Conservation (phyloP, 2,888 invertebrate species). For the Scaptomyza parva region DNA sequence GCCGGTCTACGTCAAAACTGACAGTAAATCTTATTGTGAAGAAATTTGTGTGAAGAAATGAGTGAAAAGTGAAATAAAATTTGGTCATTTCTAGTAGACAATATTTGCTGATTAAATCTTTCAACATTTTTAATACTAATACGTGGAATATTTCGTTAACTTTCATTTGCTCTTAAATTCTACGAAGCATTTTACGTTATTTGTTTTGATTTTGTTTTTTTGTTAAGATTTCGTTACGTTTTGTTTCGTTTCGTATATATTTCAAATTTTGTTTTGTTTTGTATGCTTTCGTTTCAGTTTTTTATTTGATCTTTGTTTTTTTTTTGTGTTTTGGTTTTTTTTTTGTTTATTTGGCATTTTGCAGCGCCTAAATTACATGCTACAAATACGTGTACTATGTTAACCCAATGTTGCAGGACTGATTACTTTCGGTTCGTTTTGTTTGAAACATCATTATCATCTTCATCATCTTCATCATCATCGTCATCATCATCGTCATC, state of each 20-base stretch:
- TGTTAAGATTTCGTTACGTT: slow-evolving; percentile 37
- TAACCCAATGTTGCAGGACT: slow-evolving; percentile 79
- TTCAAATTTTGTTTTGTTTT: neutral
- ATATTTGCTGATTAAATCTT: slow-evolving; percentile 7
- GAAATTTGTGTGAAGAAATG: slow-evolving; percentile 12
- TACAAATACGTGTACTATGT: slow-evolving; percentile 75
- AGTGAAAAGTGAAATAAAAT: neutral
- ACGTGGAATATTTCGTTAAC: slow-evolving; percentile 76
- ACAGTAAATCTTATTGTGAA: slow-evolving; percentile 27
- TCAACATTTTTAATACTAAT: slow-evolving; percentile 53
- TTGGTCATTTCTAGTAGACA: neutral
- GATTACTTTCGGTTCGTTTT: slow-evolving; percentile 54
- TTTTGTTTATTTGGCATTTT: slow-evolving; percentile 23
- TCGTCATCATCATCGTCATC: no score
- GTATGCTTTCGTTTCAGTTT: slow-evolving; percentile 26
- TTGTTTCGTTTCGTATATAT: slow-evolving; percentile 8
- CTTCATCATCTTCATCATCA: neutral
- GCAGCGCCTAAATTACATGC: slow-evolving; percentile 55
- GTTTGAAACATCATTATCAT: slow-evolving; percentile 35
- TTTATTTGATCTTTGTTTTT: slow-evolving; percentile 20
- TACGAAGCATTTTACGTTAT: slow-evolving; percentile 73
- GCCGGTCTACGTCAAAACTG: slow-evolving; percentile 25
- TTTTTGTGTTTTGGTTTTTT: slow-evolving; percentile 23
- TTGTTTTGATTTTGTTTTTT: no score
- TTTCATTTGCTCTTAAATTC: slow-evolving; percentile 76